Evolutionary conservation across 2,888 invertebrate genomes (phyloP).

Genomic region (Caenorhabditis zanzibari): DNA sequence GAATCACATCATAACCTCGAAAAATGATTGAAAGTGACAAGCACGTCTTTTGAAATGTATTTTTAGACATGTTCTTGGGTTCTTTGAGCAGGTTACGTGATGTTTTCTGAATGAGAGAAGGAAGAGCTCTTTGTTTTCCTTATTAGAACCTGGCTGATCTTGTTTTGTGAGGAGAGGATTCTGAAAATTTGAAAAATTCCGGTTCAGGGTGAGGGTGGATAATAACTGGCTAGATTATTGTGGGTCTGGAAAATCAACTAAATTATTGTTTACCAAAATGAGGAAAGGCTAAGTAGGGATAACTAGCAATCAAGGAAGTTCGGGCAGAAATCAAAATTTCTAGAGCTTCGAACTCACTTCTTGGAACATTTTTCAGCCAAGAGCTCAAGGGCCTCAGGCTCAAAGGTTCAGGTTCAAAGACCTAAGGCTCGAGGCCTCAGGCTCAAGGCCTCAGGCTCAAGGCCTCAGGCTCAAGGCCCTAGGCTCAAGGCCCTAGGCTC

Average conservation of each 20-base stretch:
- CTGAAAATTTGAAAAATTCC: no score
- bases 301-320: neutral
- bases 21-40: neutral
- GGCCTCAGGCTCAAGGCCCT: no score
- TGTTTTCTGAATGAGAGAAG: neutral
- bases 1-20: conserved; percentile 38
- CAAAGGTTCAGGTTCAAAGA: no score
- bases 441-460: no score
- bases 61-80: neutral
- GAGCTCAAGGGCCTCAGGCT: no score
- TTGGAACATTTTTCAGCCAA: no score
- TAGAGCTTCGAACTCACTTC: no score
- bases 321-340: no score
- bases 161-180: neutral
- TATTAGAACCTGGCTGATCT: neutral
- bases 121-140: neutral
- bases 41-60: neutral
- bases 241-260: neutral
- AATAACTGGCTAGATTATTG: neutral
- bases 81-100: conserved; percentile 5
- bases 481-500: no score
- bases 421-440: no score
- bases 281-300: neutral
- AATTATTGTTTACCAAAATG: neutral
- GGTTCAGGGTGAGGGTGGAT: no score